Base-by-base conservation (phyloP, 2,797 vertebrate species). In the Hippoglossus hippoglossus region DNA sequence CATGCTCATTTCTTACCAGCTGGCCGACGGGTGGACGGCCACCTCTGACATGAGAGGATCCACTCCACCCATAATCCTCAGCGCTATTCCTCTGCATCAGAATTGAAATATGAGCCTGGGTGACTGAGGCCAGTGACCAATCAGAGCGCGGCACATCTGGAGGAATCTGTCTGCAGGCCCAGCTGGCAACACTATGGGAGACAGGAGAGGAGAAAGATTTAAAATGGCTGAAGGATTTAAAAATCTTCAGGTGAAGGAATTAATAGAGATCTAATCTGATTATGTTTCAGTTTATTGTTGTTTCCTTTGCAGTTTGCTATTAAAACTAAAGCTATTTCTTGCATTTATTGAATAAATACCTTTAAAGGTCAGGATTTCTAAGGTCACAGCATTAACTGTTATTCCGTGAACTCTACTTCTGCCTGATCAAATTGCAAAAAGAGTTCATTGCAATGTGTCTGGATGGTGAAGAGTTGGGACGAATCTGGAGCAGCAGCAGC, bases 131-230 rank as follows among this genome's bases (percentile, higher is more conserved):
- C 80, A 84, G 64, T 51, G 24, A 63, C 82, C 92, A 89, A 90
- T 90, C 71, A 50, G 82, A 88, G 77, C 2, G 8, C 59, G 79
- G 90, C 88, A 89, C 92, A 94, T 94, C 91, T 94, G 93, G 91
- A 92, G 72, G 85, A 89, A 81, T 90, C 78, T 67, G 79, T 86
- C 79, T 85, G 80, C 79, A 81, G 77, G 83, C 79, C 70, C 76
- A 77, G 85, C 83, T 83, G 84, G 84, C 79, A 84, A 80, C 59
- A 8, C 76, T 71, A 31, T 63, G 66, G 69, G 74, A 79, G 77
- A 70, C 68, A 81, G 58, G 39, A 62, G 46, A 79, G 71, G 36
- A 83, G 64, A 78, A 21, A 83, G 55, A 84, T 63, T 80, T 79
- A 92, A 91, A 86, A 92, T 92, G 88, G 83, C 75, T 6, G 80